Evolutionary conservation across 2,113 vertebrate species (phyloP).

Genomic region (Marmota flaviventris): DNA sequence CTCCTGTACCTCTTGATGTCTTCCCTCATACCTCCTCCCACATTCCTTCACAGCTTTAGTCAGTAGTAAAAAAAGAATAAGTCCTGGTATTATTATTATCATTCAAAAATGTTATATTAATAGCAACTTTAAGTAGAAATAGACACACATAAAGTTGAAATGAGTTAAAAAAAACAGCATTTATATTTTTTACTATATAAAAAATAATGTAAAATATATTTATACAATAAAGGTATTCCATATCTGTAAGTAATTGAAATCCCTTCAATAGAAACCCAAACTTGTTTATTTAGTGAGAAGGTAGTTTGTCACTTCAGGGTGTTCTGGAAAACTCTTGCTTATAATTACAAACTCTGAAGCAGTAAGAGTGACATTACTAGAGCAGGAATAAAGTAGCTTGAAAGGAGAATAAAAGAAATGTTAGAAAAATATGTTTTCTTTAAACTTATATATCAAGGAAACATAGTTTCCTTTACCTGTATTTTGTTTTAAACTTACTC

Average conservation of each 20-base stretch:
- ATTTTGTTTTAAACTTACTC: too few relatives aligned
- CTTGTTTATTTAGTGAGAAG: neutral
- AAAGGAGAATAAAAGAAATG: too few relatives aligned
- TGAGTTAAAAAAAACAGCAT: neutral
- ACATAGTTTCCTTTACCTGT: too few relatives aligned
- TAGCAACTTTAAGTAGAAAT: neutral
- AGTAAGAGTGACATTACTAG: too few relatives aligned
- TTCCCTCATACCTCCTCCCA: neutral
- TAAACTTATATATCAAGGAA: too few relatives aligned
- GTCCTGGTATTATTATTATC: neutral
- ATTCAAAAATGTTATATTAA: neutral
- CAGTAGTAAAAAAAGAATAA: neutral
- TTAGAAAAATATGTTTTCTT: too few relatives aligned
- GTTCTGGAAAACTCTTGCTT: too few relatives aligned
- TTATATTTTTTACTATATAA: neutral
- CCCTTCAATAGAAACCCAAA: too few relatives aligned
- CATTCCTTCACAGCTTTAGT: neutral
- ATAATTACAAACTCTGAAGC: too few relatives aligned
- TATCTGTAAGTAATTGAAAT: neutral
- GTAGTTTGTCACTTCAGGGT: too few relatives aligned
- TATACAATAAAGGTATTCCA: neutral
- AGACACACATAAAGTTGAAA: neutral
- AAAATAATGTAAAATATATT: neutral
- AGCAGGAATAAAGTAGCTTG: too few relatives aligned
- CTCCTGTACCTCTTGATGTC: neutral